Evolutionary conservation across 2,113 vertebrate species (phyloP), one percentile per base, ranked within the genome.

Genomic region (Raja brachyura): DNA sequence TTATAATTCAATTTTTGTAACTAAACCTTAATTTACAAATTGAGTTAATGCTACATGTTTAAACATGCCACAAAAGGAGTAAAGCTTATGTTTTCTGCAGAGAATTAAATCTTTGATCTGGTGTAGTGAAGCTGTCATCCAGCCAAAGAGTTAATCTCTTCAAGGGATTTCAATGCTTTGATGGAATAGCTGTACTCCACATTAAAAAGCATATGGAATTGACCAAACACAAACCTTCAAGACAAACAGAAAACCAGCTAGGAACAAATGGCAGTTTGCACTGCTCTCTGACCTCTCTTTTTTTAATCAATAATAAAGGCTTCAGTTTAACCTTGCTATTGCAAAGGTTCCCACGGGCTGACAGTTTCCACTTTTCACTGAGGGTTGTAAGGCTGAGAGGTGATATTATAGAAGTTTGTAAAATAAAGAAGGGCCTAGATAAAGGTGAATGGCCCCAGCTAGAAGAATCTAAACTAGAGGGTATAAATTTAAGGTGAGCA

Each of bases 281-380:
- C 13, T 7, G 13, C 59, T 63, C 61, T 88, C 83, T 31, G 5
- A 88, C 13, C 83, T 88, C 22, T 73, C 70, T 22, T 20, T 20
- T 73, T 22, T 73, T 85, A 48, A n/a, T 88, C 83, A 63, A 5
- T 56, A 56, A 63, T 28, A 18, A 11, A 39, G 61, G 7, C 5
- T 63, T 66, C 6, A 56, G 8, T 83, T 8, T 83, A 22, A 81
- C 61, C 25, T 86, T 61, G 25, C 56, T 86, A 86, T 86, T 86
- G 25, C 56, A 59, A 86, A 86, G n/a, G 13, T 88, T 88, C 54
- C 81, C 56, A 85, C 81, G 61, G 81, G 28, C 56, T 85, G 81
- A 85, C 78, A 56, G 78, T 56, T 54, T 22, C 54, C 28, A 85
- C 61, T 85, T 85, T 85, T 20, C 81, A 48, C 39, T 48, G 39